Evolutionary conservation across 2,113 vertebrate genomes (phyloP), one percentile per base, ranked within the genome.

Genomic region (Tympanuchus pallidicinctus): DNA sequence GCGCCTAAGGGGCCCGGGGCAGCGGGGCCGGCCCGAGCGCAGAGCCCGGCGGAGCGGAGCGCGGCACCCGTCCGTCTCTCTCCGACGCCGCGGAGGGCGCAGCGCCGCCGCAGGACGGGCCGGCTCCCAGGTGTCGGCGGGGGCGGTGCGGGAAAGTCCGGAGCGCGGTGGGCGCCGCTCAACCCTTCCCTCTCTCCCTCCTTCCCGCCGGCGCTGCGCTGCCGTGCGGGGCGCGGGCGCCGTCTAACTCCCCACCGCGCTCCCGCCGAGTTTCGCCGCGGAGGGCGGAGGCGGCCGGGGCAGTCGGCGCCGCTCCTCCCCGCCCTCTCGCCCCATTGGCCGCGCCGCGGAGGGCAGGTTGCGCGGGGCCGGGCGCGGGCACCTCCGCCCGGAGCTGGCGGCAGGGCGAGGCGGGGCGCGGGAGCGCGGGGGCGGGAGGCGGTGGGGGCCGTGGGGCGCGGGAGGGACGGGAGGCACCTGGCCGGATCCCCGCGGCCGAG

Each of bases 311-410:
- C 43, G 71, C 65, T 57, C 25, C 77, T 86, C 89, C 77, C 83
- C 90, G 83, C 84, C 78, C 90, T 82, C 90, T 45, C 79, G 50
- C 43, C 45, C 84, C 78, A 87, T 92, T 92, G 90, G 90, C 77
- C 77, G 85, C 59, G 21, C 28, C 8, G 69, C 1, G 25, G n/a
- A 59, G 79, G 90, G 79, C 86, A 75, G 80, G n/a, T 54, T 54
- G 25, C 14, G 50, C 50, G 50, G 50, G 50, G 73, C 40, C 7
- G 65, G 24, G 30, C 24, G 28, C 38, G 52, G 75, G 14, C 59
- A 22, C 28, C 74, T 15, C 74, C 32, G 67, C 67, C 38, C n/a
- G 22, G 27, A 48, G 48, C 64, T 36, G 88, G 38, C 30, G 10
- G 48, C 19, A 19, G 64, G 36, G 57, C 10, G 67, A 4, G 54